Evolutionary conservation across 2,797 vertebrate genomes (phyloP).

Genomic region (Leucoraja ocellata): DNA sequence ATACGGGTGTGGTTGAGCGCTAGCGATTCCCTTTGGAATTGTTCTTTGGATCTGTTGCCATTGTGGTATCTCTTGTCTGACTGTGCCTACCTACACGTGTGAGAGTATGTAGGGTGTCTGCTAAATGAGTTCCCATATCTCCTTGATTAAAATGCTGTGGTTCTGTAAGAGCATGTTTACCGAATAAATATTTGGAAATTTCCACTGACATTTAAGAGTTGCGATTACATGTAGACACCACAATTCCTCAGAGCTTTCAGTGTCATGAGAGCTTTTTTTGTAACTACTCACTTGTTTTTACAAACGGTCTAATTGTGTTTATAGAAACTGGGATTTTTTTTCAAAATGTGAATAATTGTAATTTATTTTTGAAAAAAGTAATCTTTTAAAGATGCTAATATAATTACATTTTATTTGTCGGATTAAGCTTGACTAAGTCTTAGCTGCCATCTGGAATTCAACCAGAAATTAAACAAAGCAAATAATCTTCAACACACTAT

Average conservation of each 20-base stretch:
- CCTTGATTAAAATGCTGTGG: constrained; percentile 36
- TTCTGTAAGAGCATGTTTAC: not conserved
- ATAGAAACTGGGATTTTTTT: not conserved
- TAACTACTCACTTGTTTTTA: constrained; percentile 26
- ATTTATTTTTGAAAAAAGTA: not conserved
- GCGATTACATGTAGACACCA: constrained; percentile 18
- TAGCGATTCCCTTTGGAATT: no score
- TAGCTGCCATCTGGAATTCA: not conserved
- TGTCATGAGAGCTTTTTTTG: constrained; percentile 2
- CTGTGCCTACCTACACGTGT: not conserved
- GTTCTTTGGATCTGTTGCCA: not conserved
- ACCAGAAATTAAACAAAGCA: not conserved
- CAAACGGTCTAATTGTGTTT: constrained; percentile 13
- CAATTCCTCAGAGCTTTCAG: constrained; percentile 15
- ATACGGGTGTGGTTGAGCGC: no score
- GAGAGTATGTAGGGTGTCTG: not conserved
- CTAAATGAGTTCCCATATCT: not conserved
- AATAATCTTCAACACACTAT: not conserved
- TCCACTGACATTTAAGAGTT: constrained; percentile 28
- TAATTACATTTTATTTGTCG: not conserved
- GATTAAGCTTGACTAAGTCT: not conserved
- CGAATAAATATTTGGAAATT: constrained; percentile 33
- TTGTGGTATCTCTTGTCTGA: not conserved
- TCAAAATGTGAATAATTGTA: not conserved
- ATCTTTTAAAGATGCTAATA: no score